These are phyloP conservation scores for Aleiodes sp. DNA, from an alignment of 1,140 invertebrate species.

Conservation along the genomic window DNA sequence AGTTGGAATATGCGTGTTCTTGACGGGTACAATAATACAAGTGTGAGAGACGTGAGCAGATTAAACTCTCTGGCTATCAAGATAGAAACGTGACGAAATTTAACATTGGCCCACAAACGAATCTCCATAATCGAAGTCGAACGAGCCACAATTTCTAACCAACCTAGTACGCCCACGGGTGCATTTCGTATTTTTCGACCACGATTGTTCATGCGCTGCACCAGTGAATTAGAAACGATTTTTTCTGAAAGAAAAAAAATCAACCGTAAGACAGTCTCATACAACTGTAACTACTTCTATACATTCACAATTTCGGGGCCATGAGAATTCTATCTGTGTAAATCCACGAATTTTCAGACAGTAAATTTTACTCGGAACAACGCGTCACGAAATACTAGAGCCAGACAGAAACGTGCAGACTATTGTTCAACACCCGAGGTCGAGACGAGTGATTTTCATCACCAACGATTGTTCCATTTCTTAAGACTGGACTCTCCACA, in stretches of 20 bases:
- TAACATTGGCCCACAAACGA: not conserved
- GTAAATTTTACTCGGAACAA: not conserved
- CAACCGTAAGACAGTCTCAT: too few species aligned
- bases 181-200: not conserved
- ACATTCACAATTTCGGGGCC: not conserved
- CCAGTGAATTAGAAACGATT: too few species aligned
- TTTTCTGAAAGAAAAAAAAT: too few species aligned
- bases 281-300: too few species aligned
- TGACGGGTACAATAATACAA: conserved; percentile 7
- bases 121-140: conserved; percentile 15
- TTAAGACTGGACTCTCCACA: conserved; percentile 19
- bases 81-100: conserved; percentile 22
- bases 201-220: too few species aligned
- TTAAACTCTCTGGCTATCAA: conserved; percentile 5
- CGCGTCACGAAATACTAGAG: not conserved
- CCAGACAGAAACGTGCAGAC: not conserved
- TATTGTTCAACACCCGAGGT: conserved; percentile 30
- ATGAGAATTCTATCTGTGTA: too few species aligned
- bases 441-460: conserved; percentile 52
- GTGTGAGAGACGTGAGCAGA: not conserved
- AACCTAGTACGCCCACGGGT: not conserved
- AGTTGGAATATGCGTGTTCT: not conserved
- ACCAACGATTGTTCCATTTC: conserved; percentile 50
- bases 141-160: not conserved
- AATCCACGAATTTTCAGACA: not conserved